Base-by-base conservation (phyloP, 2,797 vertebrate genomes). In the Esox masquinongy region DNA sequence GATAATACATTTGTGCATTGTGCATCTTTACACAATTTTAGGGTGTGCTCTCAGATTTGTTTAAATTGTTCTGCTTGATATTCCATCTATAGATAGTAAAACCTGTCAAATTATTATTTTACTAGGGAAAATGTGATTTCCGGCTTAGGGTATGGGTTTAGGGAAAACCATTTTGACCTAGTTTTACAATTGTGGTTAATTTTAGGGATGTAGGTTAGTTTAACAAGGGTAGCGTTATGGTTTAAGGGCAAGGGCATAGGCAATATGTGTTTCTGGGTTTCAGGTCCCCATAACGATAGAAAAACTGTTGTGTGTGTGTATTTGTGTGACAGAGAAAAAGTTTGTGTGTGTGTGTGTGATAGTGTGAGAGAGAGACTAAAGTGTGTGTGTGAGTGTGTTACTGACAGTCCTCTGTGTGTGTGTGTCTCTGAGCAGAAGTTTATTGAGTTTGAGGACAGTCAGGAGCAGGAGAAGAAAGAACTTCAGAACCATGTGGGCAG, bases 401-500 rank as follows among this genome's bases (percentile, higher is more conserved):
- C 51, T 19, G 36, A 67, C 22, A 36, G 24, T 14, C 31, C 36
- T 73, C 29, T 74, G 39, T 74, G 34, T 73, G 56, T 63, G 31
- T 77, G 47, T 74, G 11, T 87, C 1, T 59, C 8, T 69, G 81
- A 77, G 34, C 79, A 99, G 98, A 99, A 96, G 82, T 99, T 98
- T 84, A 99, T 99, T 2, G 97, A 99, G 88, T 99, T 98, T 89
- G 97, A 99, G 88, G 97, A 99, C 94, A 95, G 96, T 22, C 92
- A 99, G 89, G 97, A 99, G 73, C 97, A 98, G 83, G 98, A 99
- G 83, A 99, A 99, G 92, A 99, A 99, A 85, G 98, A 99, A 22
- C 92, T 98, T 72, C 98, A 99, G 89, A 94, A 90, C 82, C 94
- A 96, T 36, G 94, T 98, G 91, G 97, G 97, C 78, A 93, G 94